Conservation (phyloP, 1,140 invertebrate species). For the Frieseomelitta varia region DNA sequence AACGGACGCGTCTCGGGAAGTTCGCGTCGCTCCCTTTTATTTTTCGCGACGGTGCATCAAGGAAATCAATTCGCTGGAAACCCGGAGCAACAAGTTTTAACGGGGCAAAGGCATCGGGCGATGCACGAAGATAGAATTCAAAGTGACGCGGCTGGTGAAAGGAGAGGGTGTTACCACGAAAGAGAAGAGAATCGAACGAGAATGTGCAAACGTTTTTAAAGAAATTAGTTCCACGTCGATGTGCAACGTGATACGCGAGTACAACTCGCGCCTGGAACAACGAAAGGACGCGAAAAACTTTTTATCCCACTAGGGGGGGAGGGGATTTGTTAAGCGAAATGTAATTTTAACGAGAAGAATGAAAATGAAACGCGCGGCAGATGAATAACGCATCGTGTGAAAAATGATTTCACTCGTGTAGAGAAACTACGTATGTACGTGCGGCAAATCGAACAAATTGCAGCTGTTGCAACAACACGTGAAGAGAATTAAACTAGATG, state of each 20-base stretch:
- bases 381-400: neutral
- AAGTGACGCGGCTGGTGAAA: neutral
- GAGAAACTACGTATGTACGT: neutral
- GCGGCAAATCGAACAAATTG: neutral
- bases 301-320: neutral
- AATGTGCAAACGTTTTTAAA: neutral
- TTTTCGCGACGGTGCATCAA: slow-evolving; percentile 1
- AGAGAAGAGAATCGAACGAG: neutral
- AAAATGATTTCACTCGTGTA: neutral
- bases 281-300: neutral
- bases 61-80: slow-evolving; percentile 20
- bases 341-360: neutral
- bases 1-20: neutral
- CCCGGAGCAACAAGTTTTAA: neutral
- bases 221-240: neutral
- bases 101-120: neutral
- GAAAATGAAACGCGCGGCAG: neutral
- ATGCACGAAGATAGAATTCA: neutral
- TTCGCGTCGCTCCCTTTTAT: slow-evolving; percentile 15
- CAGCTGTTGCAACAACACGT: neutral
- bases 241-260: neutral
- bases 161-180: neutral
- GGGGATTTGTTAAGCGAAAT: neutral
- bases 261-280: neutral
- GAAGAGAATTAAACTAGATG: neutral